Base-by-base conservation (phyloP, 2,888 invertebrate species). In the Barypeithes pellucidus region DNA sequence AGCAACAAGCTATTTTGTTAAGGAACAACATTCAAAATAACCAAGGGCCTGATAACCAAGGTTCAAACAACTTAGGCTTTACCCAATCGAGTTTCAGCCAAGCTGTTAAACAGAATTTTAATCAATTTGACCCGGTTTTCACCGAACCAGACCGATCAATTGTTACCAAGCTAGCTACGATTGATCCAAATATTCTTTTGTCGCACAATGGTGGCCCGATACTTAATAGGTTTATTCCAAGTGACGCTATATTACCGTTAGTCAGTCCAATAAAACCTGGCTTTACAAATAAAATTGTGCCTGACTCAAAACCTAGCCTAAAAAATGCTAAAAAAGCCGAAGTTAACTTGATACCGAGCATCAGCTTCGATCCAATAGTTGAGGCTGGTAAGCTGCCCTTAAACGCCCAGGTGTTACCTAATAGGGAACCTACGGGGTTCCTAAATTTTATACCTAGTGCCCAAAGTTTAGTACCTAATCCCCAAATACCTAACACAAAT, bases 281-380 rank as follows among this genome's bases (percentile, higher is more conserved):
- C 3, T 57, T 57, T 16, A 16, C 1, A 36, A 57, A 57, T 11
- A 7, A 43, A 20, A 33, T 24, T 33, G 24, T 43, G 2, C 14
- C 33, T 12, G 62, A 62, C 14, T 45, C 33, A 16, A 62, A 33
- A 47, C 29, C 33, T 24, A 33, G 18, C 9, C 12, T 22, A 16
- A 3, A 7, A 29, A 29, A 16, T 16, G 4, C 50, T 12, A 33
- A 50, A 1, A 69, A 79, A 1, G 36, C 14, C 0, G 67, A 63
- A 16, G 69, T 90, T n/a, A 84, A 88, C 3, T 87, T 90, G 67
- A 88, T 89, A 80, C 87, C 88, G 0, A 90, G 90, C 74, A 85
- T 85, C 80, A 86, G 85, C 79, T 87, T 85, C 54, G 81, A 83
- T 52, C 81, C 84, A 9, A 75, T 82, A n/a, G 73, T 78, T 57